These are phyloP conservation scores for Onychomys torridus DNA, from an alignment of 2,797 vertebrate species.

Conservation along the genomic window DNA sequence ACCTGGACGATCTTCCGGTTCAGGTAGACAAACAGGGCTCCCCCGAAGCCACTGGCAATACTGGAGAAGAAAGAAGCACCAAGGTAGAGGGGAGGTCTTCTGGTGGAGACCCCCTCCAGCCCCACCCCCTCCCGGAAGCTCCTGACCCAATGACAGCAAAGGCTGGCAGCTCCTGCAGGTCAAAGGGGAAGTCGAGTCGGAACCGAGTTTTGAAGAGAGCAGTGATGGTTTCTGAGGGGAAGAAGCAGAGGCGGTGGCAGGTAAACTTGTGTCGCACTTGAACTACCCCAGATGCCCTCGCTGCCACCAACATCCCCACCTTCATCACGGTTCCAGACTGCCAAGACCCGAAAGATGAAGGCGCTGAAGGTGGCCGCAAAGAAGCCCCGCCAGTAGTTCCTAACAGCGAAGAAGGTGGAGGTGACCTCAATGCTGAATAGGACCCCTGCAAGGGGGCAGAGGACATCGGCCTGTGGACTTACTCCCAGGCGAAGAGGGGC, in stretches of 20 bases:
- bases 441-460: constrained; percentile 89
- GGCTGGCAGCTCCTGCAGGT: constrained; percentile 97
- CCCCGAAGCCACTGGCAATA: constrained; percentile 96
- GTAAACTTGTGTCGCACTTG: not conserved
- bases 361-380: constrained; percentile 98
- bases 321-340: constrained; percentile 98
- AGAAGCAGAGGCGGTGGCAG: constrained; percentile 12
- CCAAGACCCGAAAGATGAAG: constrained; percentile 98
- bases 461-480: not conserved
- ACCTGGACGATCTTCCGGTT: constrained; percentile 98
- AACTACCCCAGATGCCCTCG: not conserved
- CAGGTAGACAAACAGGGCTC: constrained; percentile 96
- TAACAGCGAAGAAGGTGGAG: constrained; percentile 97
- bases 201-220: constrained; percentile 98
- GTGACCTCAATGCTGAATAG: constrained; percentile 99
- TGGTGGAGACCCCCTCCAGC: not conserved
- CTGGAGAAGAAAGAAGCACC: constrained; percentile 84
- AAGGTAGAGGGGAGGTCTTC: not conserved
- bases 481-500: not conserved
- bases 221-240: constrained; percentile 94
- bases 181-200: constrained; percentile 97
- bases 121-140: accelerated
- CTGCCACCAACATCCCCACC: constrained; percentile 85
- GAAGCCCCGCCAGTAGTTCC: constrained; percentile 99
- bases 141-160: constrained; percentile 97